Base-by-base conservation (phyloP, 2,888 invertebrate genomes). In the Phymatocera aterrima region DNA sequence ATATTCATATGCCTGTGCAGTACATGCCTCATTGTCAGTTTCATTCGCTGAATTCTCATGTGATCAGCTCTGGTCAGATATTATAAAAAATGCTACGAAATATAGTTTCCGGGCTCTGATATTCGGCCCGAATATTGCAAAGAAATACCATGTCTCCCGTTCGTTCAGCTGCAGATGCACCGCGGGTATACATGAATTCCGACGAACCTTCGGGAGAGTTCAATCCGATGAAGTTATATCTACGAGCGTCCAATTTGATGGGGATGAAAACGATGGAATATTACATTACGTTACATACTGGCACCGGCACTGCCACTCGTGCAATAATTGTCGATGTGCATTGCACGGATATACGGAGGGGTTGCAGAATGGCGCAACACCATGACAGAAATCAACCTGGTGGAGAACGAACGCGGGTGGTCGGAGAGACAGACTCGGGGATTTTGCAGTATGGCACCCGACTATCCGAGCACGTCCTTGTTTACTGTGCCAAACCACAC, bases 401-500 rank as follows among this genome's bases (percentile, higher is more conserved):
- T 31, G 61, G n/a, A n/a, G n/a, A 37, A n/a, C 10, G 18, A 18
- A 37, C 1, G 61, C 61, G 34, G 37, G 61, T 18, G n/a, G 15
- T 12, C 37, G 15, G 61, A 18, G 34, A 61, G 61, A 64, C 61
- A 37, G 61, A 37, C 61, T 64, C 61, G 61, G n/a, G 34, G 37
- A 64, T 64, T 64, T n/a, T 64, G 37, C 61, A 37, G 61, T 24
- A 64, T n/a, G n/a, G n/a, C n/a, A n/a, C n/a, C 61, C 61, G 61
- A 64, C 61, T 64, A 64, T 8, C 18, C 61, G 46, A 68, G 46
- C 46, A 40, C 40, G 24, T 75, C 75, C 75, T 75, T 75, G 75
- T 75, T 75, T 75, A 75, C 60, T 75, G 37, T 75, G 75, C 75
- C 75, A 75, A 75, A 75, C 75, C 75, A 75, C 75, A 75, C 75